These are phyloP conservation scores for Microcebus lehilahytsara DNA, from an alignment of 2,113 vertebrate genomes.

Conservation along the genomic window DNA sequence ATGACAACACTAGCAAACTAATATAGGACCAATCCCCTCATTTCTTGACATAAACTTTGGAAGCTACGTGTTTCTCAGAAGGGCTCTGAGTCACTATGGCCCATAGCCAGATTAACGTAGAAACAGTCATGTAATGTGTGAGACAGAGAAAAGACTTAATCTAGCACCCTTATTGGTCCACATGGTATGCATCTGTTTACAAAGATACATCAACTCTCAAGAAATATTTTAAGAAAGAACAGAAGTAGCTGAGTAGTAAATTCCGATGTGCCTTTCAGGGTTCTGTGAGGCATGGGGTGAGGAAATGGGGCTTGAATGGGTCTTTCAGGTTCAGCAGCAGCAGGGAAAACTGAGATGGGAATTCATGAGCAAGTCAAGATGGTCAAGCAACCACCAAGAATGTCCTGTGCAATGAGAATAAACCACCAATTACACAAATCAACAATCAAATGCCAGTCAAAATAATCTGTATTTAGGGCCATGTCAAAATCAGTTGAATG, in stretches of 20 bases:
- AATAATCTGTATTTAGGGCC: background rate
- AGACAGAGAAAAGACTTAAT: background rate
- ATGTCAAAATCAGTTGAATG: background rate
- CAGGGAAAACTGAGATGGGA: background rate
- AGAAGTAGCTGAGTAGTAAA: background rate
- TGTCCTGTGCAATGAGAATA: background rate
- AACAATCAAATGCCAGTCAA: background rate
- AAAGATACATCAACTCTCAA: background rate
- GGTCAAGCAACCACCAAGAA: background rate
- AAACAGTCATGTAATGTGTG: background rate
- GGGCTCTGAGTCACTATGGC: background rate
- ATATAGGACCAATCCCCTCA: background rate
- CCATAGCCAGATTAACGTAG: background rate
- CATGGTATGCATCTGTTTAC: background rate
- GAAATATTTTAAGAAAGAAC: background rate
- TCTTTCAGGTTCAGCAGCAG: background rate
- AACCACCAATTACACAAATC: background rate
- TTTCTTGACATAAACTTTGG: background rate
- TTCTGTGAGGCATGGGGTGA: background rate
- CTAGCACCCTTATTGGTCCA: accelerated
- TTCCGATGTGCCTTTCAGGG: no score
- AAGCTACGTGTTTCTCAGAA: background rate
- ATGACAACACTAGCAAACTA: background rate
- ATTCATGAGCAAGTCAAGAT: background rate
- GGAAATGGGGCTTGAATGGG: no score